phyloP scores from a whole-genome alignment of 2,113 vertebrate species.

The Crotalus tigris region DNA sequence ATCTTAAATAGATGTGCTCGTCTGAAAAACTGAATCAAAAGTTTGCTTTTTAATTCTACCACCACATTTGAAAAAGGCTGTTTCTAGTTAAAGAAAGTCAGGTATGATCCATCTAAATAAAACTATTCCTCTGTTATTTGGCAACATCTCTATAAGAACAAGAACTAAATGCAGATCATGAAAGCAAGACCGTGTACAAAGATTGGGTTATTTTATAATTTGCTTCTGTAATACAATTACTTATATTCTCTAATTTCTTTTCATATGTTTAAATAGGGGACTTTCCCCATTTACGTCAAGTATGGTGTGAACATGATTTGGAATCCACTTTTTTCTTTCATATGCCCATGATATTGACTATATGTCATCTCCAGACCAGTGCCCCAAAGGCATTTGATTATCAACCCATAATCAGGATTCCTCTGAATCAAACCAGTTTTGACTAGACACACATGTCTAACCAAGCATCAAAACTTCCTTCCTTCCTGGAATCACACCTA shows the following conservation, averaged over 20 bases:
- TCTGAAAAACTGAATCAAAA: not conserved
- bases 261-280: not conserved
- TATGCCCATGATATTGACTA: not conserved
- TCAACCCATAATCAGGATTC: not conserved
- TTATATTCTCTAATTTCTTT: not conserved
- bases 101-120: not conserved
- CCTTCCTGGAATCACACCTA: not conserved
- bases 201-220: not conserved
- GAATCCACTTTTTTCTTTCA: not conserved
- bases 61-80: not conserved
- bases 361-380: not conserved
- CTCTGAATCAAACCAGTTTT: no score
- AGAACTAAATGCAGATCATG: not conserved
- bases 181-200: not conserved
- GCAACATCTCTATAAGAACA: not conserved
- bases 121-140: not conserved
- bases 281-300: not conserved
- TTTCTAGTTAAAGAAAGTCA: not conserved
- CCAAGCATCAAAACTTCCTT: not conserved
- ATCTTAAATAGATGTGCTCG: not conserved
- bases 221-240: not conserved
- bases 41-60: not conserved
- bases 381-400: not conserved
- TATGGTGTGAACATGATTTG: not conserved
- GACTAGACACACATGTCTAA: not conserved